Percentiles rank a stretch among this genome's conserved stretches.
phyloP scores from a whole-genome alignment of 2,888 invertebrate genomes.

The Lasioglossum leucozonium region DNA sequence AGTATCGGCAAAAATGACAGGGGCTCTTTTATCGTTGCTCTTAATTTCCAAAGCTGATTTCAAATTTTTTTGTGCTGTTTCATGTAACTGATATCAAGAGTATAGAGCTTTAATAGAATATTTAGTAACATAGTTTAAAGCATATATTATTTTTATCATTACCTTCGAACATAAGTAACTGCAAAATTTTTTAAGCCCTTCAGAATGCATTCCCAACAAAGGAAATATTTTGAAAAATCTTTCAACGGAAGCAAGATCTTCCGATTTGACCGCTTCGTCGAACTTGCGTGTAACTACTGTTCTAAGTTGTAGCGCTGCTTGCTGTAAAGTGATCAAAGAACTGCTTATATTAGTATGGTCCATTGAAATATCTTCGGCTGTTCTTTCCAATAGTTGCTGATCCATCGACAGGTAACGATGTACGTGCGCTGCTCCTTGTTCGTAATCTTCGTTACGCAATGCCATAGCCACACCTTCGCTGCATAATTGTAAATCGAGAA shows the following conservation, averaged over 20 bases:
- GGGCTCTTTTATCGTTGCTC: conserved; percentile 89
- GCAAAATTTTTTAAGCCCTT: conserved; percentile 95
- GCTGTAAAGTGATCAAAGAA: conserved; percentile 90
- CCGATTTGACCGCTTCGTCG: conserved; percentile 94
- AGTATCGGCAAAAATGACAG: conserved; percentile 93
- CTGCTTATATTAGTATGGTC: conserved; percentile 89
- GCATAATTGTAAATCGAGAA: conserved; percentile 97
- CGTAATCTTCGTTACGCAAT: conserved; percentile 97
- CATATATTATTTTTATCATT: background rate
- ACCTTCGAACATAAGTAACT: conserved; percentile 94
- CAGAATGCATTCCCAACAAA: conserved; percentile 94
- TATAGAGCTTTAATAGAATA: background rate
- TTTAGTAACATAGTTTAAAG: background rate
- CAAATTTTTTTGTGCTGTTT: conserved; percentile 90
- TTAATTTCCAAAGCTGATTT: conserved; percentile 88
- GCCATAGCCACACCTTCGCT: conserved; percentile 99
- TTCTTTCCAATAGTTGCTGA: conserved; percentile 91
- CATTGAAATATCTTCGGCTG: conserved; percentile 91
- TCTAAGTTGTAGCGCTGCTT: conserved; percentile 90
- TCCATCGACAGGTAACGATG: conserved; percentile 97
- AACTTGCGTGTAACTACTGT: conserved; percentile 92
- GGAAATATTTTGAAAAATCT: conserved; percentile 99
- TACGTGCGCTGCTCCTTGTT: conserved; percentile 97
- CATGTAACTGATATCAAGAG: conserved; percentile 85
- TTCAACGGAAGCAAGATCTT: conserved; percentile 96